phyloP scores from a whole-genome alignment of 1,140 invertebrate species.

The Heliconius hewitsoni region DNA sequence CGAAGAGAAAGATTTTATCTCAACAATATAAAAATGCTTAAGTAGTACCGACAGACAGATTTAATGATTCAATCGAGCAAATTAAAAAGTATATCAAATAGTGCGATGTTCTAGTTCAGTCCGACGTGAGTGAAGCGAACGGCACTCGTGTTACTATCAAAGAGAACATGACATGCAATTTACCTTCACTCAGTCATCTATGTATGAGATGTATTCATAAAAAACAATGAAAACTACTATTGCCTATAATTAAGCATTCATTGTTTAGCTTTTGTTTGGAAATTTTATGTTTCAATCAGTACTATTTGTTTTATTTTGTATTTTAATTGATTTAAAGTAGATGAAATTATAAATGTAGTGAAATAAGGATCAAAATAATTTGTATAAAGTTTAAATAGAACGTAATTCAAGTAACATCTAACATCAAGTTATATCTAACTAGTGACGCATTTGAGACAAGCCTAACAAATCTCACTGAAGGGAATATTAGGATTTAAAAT shows the following conservation, averaged over 20 bases:
- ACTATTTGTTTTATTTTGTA: too few relatives aligned
- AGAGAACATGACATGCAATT: constrained; percentile 35
- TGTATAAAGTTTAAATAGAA: too few relatives aligned
- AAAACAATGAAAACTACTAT: background rate
- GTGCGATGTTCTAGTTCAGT: constrained; percentile 1
- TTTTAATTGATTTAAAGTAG: too few relatives aligned
- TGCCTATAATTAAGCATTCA: background rate
- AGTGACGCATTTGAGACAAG: too few relatives aligned
- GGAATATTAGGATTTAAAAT: too few relatives aligned
- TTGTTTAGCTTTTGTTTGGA: background rate
- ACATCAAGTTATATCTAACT: too few relatives aligned
- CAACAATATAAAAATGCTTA: too few relatives aligned
- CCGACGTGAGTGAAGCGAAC: constrained; percentile 43
- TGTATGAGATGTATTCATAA: background rate
- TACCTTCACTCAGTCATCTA: constrained; percentile 21
- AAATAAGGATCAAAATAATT: too few relatives aligned
- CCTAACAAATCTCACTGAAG: too few relatives aligned
- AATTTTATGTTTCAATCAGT: background rate
- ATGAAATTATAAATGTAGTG: too few relatives aligned
- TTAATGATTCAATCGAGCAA: background rate
- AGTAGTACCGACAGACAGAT: background rate
- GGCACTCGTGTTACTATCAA: constrained; percentile 41
- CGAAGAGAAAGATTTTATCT: background rate
- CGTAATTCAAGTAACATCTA: too few relatives aligned
- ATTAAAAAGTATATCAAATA: constrained; percentile 19